A percentile compares a stretch with the other conserved stretches of the same genome.
Conservation (phyloP, 1,140 invertebrate genomes). For the Polyergus mexicanus region DNA sequence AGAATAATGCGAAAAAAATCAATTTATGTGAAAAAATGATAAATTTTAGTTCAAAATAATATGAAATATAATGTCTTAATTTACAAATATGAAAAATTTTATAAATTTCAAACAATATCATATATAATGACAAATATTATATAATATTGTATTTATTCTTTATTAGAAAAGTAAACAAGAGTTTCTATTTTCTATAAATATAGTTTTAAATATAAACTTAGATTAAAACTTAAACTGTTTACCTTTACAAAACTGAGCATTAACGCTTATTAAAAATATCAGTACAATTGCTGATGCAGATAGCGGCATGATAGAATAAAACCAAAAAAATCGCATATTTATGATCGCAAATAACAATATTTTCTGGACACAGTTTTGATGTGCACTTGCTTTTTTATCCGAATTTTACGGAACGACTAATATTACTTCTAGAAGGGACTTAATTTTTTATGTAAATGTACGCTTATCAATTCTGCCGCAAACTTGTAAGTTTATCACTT, state of each 20-base stretch:
- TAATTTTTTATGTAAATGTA: not conserved
- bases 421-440: not conserved
- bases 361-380: not conserved
- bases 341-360: not conserved
- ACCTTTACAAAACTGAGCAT: slow-evolving; percentile 33
- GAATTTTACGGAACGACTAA: not conserved
- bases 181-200: not conserved
- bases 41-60: too few species aligned
- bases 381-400: not conserved
- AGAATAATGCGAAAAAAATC: too few species aligned
- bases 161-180: not conserved
- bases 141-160: not conserved
- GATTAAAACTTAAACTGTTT: not conserved
- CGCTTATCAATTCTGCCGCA: not conserved
- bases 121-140: not conserved
- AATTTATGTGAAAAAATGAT: too few species aligned
- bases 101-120: not conserved
- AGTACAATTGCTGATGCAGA: not conserved
- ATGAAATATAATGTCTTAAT: too few species aligned
- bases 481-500: not conserved
- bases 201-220: not conserved
- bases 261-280: slow-evolving; percentile 4
- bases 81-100: too few species aligned
- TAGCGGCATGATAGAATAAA: not conserved
- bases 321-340: not conserved